phyloP scores from a whole-genome alignment of 2,797 vertebrate genomes.

The Echeneis naucrates region DNA sequence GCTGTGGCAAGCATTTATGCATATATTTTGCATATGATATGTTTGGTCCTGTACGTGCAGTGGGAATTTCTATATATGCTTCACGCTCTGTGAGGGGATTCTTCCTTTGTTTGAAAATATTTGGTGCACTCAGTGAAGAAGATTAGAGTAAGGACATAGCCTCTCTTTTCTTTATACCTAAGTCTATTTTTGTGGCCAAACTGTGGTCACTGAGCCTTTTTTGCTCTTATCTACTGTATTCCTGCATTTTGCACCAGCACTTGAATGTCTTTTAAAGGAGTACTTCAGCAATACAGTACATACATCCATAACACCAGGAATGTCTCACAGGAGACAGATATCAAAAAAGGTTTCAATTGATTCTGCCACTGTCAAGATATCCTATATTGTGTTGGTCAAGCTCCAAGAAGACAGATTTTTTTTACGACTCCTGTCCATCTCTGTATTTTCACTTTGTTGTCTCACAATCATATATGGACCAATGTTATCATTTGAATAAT shows the following conservation, averaged over 20 bases:
- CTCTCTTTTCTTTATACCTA: constrained; percentile 14
- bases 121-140: not conserved
- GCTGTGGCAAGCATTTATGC: not conserved
- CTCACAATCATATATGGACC: constrained; percentile 2
- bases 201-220: constrained; percentile 18
- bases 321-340: constrained; percentile 29
- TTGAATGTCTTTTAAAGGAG: constrained; percentile 47
- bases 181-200: constrained; percentile 14
- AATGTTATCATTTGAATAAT: not conserved
- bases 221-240: constrained; percentile 13
- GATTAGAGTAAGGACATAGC: constrained; percentile 15
- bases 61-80: constrained; percentile 6
- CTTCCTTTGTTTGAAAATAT: constrained; percentile 9
- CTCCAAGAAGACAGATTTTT: constrained; percentile 34
- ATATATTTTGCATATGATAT: constrained; percentile 1
- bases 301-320: constrained; percentile 31
- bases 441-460: constrained; percentile 15
- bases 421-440: constrained; percentile 33
- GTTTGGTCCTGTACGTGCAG: constrained; percentile 5
- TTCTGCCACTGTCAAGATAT: constrained; percentile 26
- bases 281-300: constrained; percentile 26
- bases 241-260: constrained; percentile 29
- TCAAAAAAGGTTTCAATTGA: constrained; percentile 35
- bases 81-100: constrained; percentile 20
- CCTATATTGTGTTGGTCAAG: constrained; percentile 23